Evolutionary conservation across 2,888 invertebrate species (phyloP), one percentile per base, ranked within the genome.

Genomic region (Ferdinandea cuprea): DNA sequence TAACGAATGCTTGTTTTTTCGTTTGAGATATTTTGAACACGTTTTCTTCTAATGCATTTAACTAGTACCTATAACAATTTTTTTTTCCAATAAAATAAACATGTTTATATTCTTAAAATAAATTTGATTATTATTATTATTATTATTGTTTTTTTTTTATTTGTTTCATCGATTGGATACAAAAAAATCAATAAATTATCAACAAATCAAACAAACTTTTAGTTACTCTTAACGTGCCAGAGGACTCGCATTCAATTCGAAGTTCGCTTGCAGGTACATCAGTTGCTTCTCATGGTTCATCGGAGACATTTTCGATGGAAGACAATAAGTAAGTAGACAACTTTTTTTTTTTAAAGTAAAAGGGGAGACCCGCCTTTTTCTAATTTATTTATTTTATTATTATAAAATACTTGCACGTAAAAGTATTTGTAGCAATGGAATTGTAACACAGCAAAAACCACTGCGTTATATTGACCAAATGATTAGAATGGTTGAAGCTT

Each of bases 191-290:
- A 79, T 59, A 13, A 81, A 68, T 65, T 52, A 61, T 74, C 59
- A 72, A 68, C 72, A 85, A 85, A 85, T 78, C 44, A 85, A 74
- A 86, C 46, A 72, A 68, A 85, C 86, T 84, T 85, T 86, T 89
- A 90, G 90, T 90, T 86, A 90, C 90, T 86, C 88, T 90, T 86
- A 90, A 89, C 87, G 89, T 90, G 85, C 89, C 90, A 87, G 90
- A 90, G 88, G 90, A 90, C 86, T 86, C 89, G 86, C 89, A 90
- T 85, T 90, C 90, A 88, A 88, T 90, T 87, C 88, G 90, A 88
- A 90, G 90, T 89, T 91, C 91, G 88, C 90, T 90, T 89, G 90
- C 90, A 88, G 91, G 90, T 89, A 90, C 91, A 85, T 91, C 91
- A 86, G 88, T 90, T 86, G 90, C 90, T 85, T 91, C 90, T 85